Base-by-base conservation (phyloP, 2,888 invertebrate species). In the Tipula helvola region DNA sequence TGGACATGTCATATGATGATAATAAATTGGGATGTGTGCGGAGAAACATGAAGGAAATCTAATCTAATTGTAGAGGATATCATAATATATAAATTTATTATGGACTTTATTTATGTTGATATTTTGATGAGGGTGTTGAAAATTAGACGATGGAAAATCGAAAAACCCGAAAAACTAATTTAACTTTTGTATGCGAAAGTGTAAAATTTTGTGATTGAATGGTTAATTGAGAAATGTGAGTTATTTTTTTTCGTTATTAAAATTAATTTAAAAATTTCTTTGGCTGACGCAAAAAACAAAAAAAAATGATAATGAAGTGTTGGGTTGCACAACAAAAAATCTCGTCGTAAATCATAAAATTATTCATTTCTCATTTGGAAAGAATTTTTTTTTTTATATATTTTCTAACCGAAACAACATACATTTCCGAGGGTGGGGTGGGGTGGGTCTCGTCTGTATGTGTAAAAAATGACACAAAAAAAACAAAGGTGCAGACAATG, bases 1-100 rank as follows among this genome's bases (percentile, higher is more conserved):
- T 16, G 84, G 84, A 84, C 84, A 84, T 84, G 84, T 84, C 84
- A 84, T 39, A 39, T n/a, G 41, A 84, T 84, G 84, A 84, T 84
- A 84, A 84, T 84, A 84, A 84, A 84, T 39, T 84, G 84, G 41
- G 84, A 71, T 71, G 71, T 71, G 71, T 71, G 71, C 71, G 71
- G 71, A 57, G 16, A 71, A 71, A 71, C 28, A 52, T 12, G 71
- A 71, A 71, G 71, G 71, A 71, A 71, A 28, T 71, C 28, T 71
- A 71, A 71, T 71, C 71, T 71, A 71, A 71, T 71, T 71, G 71
- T 71, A 71, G 28, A 71, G 71, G 71, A 71, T 71, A 71, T 71
- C 39, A 12, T 57, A 57, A 18, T 57, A 71, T 28, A 71, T 71
- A 71, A 71, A 71, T 71, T 71, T 71, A 71, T 71, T 71, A 71